A percentile compares a stretch with the other conserved stretches of the same genome.
Conservation (phyloP, 2,888 invertebrate species). For the Phrixothrix hirtus region DNA sequence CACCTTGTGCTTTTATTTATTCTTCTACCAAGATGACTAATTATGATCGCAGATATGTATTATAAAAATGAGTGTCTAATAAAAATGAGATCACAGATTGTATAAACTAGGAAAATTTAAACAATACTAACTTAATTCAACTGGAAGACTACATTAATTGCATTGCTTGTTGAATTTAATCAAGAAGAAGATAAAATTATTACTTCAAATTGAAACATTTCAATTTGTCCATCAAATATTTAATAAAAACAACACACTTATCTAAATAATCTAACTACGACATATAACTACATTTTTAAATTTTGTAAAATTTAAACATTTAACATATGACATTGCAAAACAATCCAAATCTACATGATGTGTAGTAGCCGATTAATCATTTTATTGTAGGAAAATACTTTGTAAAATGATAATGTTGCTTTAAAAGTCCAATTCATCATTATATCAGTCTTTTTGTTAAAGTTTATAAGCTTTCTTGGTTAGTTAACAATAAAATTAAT, state of each 20-base stretch:
- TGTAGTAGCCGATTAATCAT: slow-evolving; percentile 14
- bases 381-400: slow-evolving; percentile 22
- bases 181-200: slow-evolving; percentile 6
- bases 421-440: slow-evolving; percentile 25
- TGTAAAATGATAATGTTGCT: slow-evolving; percentile 22
- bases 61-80: no score
- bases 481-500: slow-evolving; percentile 20
- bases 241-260: no score
- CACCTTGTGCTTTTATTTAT: no score
- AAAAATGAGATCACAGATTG: slow-evolving; percentile 22
- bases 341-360: slow-evolving; percentile 3
- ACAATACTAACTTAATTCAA: slow-evolving; percentile 8
- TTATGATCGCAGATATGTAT: no score
- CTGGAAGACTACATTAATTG: slow-evolving; percentile 17
- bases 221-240: not conserved
- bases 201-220: slow-evolving; percentile 5
- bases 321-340: no score
- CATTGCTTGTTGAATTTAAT: slow-evolving; percentile 6
- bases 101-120: no score
- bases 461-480: slow-evolving; percentile 19
- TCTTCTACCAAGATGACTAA: no score
- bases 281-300: no score
- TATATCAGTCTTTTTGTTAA: slow-evolving; percentile 29
- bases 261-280: no score
- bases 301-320: no score